These are phyloP conservation scores for Mus caroli DNA, from an alignment of 2,797 vertebrate genomes.

Conservation along the genomic window DNA sequence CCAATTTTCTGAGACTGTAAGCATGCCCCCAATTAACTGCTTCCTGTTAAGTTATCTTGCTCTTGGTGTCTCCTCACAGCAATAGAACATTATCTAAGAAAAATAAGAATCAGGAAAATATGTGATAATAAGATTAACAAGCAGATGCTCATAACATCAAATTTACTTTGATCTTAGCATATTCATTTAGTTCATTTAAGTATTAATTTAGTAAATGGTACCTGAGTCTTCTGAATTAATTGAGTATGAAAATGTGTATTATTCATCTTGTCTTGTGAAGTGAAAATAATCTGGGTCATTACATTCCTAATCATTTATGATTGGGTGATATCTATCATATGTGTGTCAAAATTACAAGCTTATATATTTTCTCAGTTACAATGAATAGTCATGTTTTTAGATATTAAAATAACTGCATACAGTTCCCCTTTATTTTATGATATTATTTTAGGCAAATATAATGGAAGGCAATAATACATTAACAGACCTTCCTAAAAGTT, in stretches of 20 bases:
- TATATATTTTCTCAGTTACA: slow-evolving; percentile 6
- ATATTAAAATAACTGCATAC: not conserved
- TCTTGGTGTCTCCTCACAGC: not conserved
- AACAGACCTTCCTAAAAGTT: slow-evolving; percentile 2
- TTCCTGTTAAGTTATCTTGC: not conserved
- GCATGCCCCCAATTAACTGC: not conserved
- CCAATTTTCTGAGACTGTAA: not conserved
- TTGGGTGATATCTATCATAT: slow-evolving; percentile 35
- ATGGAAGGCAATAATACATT: not conserved
- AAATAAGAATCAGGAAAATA: not conserved
- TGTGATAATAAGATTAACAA: not conserved
- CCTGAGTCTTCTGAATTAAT: slow-evolving; percentile 69
- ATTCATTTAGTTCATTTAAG: slow-evolving; percentile 58
- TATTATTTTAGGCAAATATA: not conserved
- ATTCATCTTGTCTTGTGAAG: slow-evolving; percentile 66
- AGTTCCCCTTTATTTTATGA: not conserved
- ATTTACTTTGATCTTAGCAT: slow-evolving; percentile 42
- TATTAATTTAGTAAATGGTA: slow-evolving; percentile 70
- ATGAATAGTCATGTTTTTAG: slow-evolving; percentile 7
- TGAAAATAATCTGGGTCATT: slow-evolving; percentile 67
- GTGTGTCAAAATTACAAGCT: slow-evolving; percentile 1
- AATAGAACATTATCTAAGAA: not conserved
- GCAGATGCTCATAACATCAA: slow-evolving; percentile 54
- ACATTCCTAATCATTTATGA: slow-evolving; percentile 67
- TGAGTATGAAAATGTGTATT: slow-evolving; percentile 60